Percentiles rank a stretch among this genome's conserved stretches.
Evolutionary conservation across 2,888 invertebrate genomes (phyloP).

Genomic region (Campaea margaritaria): DNA sequence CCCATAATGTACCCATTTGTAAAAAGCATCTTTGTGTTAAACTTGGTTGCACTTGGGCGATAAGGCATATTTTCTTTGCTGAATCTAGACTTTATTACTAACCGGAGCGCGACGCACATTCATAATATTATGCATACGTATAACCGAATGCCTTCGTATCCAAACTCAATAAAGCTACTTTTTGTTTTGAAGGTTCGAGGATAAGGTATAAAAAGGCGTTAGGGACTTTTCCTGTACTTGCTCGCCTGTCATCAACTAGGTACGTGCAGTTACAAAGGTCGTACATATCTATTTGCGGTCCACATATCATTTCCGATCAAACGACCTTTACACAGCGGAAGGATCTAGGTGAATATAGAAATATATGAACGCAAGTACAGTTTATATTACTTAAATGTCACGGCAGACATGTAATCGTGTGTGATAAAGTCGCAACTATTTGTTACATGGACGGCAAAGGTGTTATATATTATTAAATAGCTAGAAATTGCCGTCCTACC

Average conservation of each 20-base stretch:
- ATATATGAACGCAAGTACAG: conserved; percentile 19
- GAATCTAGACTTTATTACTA: too few species aligned
- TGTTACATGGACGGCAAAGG: conserved; percentile 33
- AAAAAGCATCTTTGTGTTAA: too few species aligned
- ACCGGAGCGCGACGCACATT: too few species aligned
- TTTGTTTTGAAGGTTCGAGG: neutral
- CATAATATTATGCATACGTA: too few species aligned
- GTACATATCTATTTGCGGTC: conserved; percentile 23
- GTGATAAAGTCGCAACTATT: conserved; percentile 23
- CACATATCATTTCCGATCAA: conserved; percentile 24
- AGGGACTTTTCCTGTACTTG: neutral
- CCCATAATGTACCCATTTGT: too few species aligned
- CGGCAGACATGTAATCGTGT: conserved; percentile 23
- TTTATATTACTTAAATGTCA: conserved; percentile 30
- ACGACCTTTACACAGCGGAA: conserved; percentile 29
- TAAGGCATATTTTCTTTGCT: too few species aligned
- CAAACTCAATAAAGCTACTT: too few species aligned
- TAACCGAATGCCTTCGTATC: too few species aligned
- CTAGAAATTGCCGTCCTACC: conserved; percentile 10
- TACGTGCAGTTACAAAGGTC: conserved; percentile 22
- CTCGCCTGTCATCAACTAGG: neutral
- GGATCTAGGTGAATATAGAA: conserved; percentile 28
- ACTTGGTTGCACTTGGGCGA: too few species aligned
- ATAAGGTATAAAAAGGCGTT: neutral
- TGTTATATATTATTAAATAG: conserved; percentile 12